A percentile compares a stretch with the other conserved stretches of the same genome.
phyloP scores from a whole-genome alignment of 1,140 invertebrate species.

The Caenorhabditis inopinata region DNA sequence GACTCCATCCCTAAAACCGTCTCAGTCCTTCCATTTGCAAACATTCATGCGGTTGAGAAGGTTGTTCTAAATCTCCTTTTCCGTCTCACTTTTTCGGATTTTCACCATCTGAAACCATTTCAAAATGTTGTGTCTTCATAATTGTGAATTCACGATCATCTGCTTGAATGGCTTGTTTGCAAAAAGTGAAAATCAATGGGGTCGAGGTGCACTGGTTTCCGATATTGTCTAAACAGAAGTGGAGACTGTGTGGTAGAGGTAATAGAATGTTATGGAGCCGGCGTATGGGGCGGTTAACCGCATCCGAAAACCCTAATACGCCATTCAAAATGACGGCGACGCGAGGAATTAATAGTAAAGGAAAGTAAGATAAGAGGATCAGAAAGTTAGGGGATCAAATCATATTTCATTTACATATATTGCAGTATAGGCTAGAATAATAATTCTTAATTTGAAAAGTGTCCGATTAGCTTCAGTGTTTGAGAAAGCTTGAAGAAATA shows the following conservation, averaged over 20 bases:
- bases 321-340: too few species aligned
- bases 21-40: background rate
- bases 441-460: too few species aligned
- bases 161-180: conserved; percentile 1
- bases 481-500: too few species aligned
- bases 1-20: background rate
- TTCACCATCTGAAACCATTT: background rate
- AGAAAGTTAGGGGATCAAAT: too few species aligned
- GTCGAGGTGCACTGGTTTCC: conserved; percentile 26
- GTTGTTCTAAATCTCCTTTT: background rate
- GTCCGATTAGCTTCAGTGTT: too few species aligned
- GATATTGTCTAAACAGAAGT: conserved; percentile 1
- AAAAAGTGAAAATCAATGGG: conserved; percentile 31
- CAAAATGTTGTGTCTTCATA: background rate
- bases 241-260: background rate
- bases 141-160: background rate
- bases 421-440: too few species aligned
- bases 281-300: background rate
- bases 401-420: too few species aligned
- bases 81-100: background rate
- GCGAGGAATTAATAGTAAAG: too few species aligned
- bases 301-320: too few species aligned
- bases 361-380: too few species aligned
- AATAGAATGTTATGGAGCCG: background rate
- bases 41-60: background rate